Percentiles rank a stretch among this genome's conserved stretches.
phyloP scores from a whole-genome alignment of 2,797 vertebrate species.

The Meriones psammophilus region DNA sequence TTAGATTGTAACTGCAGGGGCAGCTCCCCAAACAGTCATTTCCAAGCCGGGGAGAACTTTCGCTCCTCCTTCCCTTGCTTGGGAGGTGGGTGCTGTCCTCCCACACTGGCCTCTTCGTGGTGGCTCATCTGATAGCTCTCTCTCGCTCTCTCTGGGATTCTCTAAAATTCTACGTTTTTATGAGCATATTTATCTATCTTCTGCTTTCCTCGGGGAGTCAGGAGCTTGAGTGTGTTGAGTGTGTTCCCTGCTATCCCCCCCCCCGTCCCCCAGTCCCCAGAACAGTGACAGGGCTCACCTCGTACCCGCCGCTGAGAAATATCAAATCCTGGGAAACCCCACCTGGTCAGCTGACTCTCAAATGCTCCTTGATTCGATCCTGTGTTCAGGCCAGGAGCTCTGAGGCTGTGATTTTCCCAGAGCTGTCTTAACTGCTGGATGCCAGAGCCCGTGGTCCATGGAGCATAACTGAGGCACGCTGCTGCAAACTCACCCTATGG shows the following conservation, averaged over 20 bases:
- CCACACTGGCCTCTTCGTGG: not conserved
- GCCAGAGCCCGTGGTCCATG: not conserved
- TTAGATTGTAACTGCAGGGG: not conserved
- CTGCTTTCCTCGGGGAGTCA: not conserved
- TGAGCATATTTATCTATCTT: not conserved
- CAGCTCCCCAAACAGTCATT: not conserved
- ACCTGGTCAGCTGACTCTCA: not conserved
- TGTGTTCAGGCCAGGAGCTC: not conserved
- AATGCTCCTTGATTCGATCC: not conserved
- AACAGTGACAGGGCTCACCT: accelerated
- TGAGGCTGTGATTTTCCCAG: not conserved
- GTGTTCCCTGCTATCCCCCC: not conserved
- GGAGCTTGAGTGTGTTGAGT: not conserved
- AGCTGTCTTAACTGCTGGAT: not conserved
- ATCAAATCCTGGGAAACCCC: too few relatives aligned
- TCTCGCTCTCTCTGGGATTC: not conserved
- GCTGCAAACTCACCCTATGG: not conserved
- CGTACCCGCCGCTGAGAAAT: not conserved
- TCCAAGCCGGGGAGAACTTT: not conserved
- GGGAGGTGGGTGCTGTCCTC: not conserved
- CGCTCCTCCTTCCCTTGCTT: accelerated
- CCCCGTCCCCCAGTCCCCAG: too few relatives aligned
- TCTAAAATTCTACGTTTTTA: not conserved
- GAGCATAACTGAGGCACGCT: accelerated
- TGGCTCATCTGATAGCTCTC: too few relatives aligned